Conservation (phyloP, 2,888 invertebrate genomes). For the Caenorhabditis imperialis region DNA sequence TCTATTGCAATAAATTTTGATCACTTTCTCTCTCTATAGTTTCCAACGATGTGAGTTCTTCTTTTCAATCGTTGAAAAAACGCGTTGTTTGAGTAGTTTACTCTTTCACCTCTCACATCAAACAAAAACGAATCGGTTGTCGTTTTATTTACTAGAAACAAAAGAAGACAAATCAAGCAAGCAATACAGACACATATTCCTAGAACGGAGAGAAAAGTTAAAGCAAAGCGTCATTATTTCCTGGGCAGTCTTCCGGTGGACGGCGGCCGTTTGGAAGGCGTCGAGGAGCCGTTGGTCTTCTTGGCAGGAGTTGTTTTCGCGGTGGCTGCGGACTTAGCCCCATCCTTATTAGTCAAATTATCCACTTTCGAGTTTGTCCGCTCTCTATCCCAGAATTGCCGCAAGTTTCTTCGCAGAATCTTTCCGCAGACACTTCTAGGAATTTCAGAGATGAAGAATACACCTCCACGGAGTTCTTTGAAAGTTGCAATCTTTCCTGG, state of each 20-base stretch:
- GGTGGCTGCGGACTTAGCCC: slow-evolving; percentile 35
- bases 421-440: slow-evolving; percentile 74
- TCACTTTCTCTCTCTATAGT: too few species aligned
- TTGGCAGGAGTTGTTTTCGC: slow-evolving; percentile 47
- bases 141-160: slow-evolving; percentile 4
- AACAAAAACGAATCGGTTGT: not conserved
- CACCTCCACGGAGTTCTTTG: slow-evolving; percentile 76
- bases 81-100: too few species aligned
- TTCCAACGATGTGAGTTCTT: too few species aligned
- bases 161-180: slow-evolving; percentile 4
- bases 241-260: slow-evolving; percentile 47
- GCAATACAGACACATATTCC: too few species aligned
- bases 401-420: slow-evolving; percentile 66
- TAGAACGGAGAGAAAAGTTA: slow-evolving; percentile 5
- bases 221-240: slow-evolving; percentile 37
- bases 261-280: slow-evolving; percentile 45
- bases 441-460: slow-evolving; percentile 76
- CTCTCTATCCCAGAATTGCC: slow-evolving; percentile 74
- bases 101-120: not conserved
- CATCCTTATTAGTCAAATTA: slow-evolving; percentile 43
- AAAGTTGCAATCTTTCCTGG: slow-evolving; percentile 73
- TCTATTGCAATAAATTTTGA: too few species aligned
- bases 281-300: slow-evolving; percentile 51
- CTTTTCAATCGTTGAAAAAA: too few species aligned
- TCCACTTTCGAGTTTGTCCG: slow-evolving; percentile 66